Evolutionary conservation across 2,888 invertebrate species (phyloP).

Genomic region (Troides aeacus): DNA sequence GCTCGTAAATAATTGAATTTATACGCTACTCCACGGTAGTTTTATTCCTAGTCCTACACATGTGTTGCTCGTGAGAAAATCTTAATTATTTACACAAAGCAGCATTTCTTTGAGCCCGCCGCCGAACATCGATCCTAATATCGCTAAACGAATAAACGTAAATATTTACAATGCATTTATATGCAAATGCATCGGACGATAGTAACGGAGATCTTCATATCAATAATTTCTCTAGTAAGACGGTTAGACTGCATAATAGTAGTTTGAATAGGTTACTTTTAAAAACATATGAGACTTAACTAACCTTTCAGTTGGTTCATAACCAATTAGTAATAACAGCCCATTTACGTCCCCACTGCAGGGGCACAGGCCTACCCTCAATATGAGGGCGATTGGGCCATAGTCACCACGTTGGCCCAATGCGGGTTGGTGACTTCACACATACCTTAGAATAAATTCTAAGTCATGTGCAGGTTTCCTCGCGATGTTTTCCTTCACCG

Average conservation of each 20-base stretch:
- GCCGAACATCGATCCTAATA: conserved; percentile 46
- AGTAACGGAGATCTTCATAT: background rate
- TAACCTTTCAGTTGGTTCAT: no score
- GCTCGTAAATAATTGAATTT: background rate
- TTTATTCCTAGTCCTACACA: conserved; percentile 26
- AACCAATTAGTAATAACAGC: no score
- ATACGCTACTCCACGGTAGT: conserved; percentile 17
- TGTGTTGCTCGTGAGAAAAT: conserved; percentile 34
- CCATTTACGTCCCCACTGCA: no score
- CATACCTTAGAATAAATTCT: no score
- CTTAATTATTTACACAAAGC: conserved; percentile 44
- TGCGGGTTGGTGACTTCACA: no score
- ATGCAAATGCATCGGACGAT: background rate
- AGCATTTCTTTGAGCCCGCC: conserved; percentile 60
- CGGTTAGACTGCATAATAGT: background rate
- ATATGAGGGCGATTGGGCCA: no score
- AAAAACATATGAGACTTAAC: background rate
- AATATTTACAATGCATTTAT: background rate
- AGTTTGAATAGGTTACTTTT: background rate
- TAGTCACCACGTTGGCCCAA: no score
- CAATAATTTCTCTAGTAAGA: background rate
- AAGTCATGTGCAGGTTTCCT: no score
- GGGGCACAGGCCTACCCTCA: no score
- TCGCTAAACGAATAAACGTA: conserved; percentile 21
- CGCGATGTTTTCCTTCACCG: no score